Conservation (phyloP, 2,797 vertebrate genomes). For the Bradypodion ventrale region DNA sequence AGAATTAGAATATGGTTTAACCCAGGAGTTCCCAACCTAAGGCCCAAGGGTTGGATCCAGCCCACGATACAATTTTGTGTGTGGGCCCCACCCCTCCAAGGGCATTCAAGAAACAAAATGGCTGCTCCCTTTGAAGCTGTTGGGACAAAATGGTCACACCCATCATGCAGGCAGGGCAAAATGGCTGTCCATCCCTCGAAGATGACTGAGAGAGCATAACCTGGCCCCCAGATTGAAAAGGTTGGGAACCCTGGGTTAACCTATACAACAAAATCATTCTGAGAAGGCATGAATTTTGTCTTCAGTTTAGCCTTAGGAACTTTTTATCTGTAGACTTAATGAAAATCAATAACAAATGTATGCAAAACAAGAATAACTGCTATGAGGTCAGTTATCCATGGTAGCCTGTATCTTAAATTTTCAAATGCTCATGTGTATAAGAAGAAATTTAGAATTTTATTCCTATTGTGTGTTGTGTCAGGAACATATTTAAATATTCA, state of each 20-base stretch:
- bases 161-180: too few species aligned
- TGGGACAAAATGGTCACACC: too few species aligned
- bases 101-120: too few species aligned
- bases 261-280: not conserved
- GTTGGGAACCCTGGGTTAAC: not conserved
- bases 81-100: too few species aligned
- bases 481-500: not conserved
- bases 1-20: not conserved
- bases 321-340: not conserved
- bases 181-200: too few species aligned
- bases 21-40: too few species aligned
- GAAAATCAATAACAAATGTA: not conserved
- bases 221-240: too few species aligned
- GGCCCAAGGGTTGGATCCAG: too few species aligned
- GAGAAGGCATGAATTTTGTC: not conserved
- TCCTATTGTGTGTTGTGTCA: conserved; percentile 41
- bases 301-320: not conserved
- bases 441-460: conserved; percentile 50
- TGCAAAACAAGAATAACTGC: not conserved
- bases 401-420: conserved; percentile 48
- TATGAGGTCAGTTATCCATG: not conserved
- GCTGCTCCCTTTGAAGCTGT: too few species aligned
- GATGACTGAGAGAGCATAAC: too few species aligned
- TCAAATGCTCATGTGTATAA: conserved; percentile 12
- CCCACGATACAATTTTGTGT: too few species aligned